Base-by-base conservation (phyloP, 2,888 invertebrate genomes). In the Latrodectus hesperus region DNA sequence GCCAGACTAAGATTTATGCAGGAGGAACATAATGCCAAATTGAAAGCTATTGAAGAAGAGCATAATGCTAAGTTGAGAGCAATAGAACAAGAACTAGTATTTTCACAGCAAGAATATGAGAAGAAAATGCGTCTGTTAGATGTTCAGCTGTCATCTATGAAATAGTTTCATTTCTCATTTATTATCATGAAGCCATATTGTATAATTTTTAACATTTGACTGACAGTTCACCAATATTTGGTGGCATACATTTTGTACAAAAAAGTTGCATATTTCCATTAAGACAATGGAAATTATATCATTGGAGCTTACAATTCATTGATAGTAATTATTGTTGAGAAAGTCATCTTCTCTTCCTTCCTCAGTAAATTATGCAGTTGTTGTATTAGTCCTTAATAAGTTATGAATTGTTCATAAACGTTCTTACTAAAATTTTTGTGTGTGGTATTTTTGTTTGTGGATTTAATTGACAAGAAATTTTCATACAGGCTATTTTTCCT, bases 151-250 rank as follows among this genome's bases (percentile, higher is more conserved):
- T 83, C 88, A 52, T 83, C 88, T 9, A 88, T 88, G 83, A 88
- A 88, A 53, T 78, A 88, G 51, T 52, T 77, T 71, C 81, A 82
- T 87, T 87, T 77, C 76, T 75, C 38, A 38, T 38, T 38, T 38
- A 38, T 38, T 38, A 38, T 38, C 38, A 38, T 38, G n/a, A 68
- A 55, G 73, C 75, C 68, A 82, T 76, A 68, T 68, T 53, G 72
- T 68, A 72, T 49, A 52, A 72, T 60, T 65, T 78, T 85, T 85
- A 70, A 85, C 26, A 70, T 65, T 53, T 70, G 79, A 72, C 60
- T 87, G 73, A 81, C 67, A 71, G 55, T 77, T 87, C 64, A 77
- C 86, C 86, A 87, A 87, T 81, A 87, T 86, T 86, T 86, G 86
- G 86, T 77, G 73, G 64, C 51, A 71, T 81, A 80, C 70, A 78